Conservation (phyloP, 2,797 vertebrate species). For the Microhierax caerulescens region DNA sequence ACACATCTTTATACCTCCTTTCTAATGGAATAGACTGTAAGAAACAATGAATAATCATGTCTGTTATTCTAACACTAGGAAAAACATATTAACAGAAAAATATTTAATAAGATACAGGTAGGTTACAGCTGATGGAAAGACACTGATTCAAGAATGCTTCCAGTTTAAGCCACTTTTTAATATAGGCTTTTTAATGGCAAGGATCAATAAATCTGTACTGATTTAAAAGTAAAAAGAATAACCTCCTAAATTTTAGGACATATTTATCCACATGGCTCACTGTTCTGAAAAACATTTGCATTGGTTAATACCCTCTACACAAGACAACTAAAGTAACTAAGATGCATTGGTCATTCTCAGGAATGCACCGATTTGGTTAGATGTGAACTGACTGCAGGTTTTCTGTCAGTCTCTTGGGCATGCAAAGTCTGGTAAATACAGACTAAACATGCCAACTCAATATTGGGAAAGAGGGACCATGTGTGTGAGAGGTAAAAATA, state of each 20-base stretch:
- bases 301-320: neutral
- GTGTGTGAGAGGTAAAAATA: neutral
- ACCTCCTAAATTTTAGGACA: neutral
- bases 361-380: rapidly evolving
- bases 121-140: neutral
- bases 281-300: neutral
- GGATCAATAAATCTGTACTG: neutral
- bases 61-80: neutral
- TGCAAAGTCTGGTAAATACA: neutral
- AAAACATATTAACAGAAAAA: neutral
- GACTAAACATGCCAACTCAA: neutral
- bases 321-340: neutral
- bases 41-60: neutral
- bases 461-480: neutral
- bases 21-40: neutral
- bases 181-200: neutral
- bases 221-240: neutral
- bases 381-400: neutral
- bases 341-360: neutral
- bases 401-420: neutral
- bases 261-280: neutral
- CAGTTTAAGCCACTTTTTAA: neutral
- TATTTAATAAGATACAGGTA: neutral
- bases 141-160: neutral
- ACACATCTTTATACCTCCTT: neutral